Evolutionary conservation across 2,113 vertebrate genomes (phyloP).

Genomic region (Pelusios castaneus): DNA sequence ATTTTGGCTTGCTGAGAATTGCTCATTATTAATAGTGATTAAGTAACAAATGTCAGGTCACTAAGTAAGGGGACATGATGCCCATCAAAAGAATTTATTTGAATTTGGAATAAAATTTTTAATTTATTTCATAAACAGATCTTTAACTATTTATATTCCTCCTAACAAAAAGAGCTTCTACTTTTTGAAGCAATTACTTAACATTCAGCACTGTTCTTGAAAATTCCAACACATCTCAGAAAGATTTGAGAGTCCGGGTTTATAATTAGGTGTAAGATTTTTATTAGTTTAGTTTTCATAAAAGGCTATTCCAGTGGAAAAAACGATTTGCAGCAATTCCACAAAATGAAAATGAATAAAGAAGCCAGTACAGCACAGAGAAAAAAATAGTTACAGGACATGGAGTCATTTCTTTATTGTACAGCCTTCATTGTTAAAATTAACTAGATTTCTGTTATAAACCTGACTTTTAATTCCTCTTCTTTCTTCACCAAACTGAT

Average conservation of each 20-base stretch:
- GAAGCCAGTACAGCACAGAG: background rate
- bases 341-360: background rate
- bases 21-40: conserved; percentile 55
- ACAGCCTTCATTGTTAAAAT: background rate
- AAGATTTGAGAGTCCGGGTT: background rate
- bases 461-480: background rate
- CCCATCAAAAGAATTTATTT: conserved; percentile 30
- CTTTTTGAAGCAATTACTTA: background rate
- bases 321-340: background rate
- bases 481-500: background rate
- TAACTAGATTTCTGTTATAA: background rate
- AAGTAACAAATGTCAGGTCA: conserved; percentile 64
- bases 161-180: background rate
- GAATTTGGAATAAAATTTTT: conserved; percentile 37
- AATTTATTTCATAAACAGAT: background rate
- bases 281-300: background rate
- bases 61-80: conserved; percentile 22
- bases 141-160: background rate
- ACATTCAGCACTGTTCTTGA: background rate
- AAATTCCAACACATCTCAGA: background rate
- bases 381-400: background rate
- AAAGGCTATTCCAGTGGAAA: background rate
- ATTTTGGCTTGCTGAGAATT: conserved; percentile 60
- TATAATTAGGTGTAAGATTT: background rate
- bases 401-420: background rate